Evolutionary conservation across 2,113 vertebrate genomes (phyloP).

Genomic region (Triplophysa siluroides): DNA sequence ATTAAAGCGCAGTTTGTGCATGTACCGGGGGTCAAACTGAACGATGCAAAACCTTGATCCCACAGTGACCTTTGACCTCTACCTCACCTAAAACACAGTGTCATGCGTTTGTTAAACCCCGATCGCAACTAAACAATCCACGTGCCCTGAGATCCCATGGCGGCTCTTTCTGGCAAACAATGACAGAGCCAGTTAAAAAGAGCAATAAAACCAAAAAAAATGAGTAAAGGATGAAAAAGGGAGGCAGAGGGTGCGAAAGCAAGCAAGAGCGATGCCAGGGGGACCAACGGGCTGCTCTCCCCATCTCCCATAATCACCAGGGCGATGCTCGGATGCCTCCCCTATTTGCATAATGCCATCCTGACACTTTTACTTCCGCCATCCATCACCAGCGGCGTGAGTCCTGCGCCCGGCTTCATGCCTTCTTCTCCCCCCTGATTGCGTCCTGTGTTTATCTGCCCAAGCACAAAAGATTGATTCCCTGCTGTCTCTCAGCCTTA

Average conservation of each 20-base stretch:
- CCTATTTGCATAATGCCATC: conserved; percentile 97
- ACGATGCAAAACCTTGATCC: background rate
- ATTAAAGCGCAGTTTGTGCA: no score
- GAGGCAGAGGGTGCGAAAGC: conserved; percentile 78
- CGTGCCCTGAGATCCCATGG: background rate
- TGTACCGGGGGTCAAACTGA: no score
- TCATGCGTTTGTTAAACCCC: background rate
- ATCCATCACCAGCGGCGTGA: conserved; percentile 86
- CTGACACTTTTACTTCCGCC: conserved; percentile 95
- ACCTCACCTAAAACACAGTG: conserved; percentile 13
- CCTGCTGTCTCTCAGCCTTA: conserved; percentile 84
- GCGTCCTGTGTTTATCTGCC: conserved; percentile 82
- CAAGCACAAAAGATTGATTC: conserved; percentile 89
- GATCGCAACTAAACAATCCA: conserved; percentile 17
- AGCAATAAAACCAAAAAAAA: conserved; percentile 25
- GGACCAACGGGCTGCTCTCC: conserved; percentile 84
- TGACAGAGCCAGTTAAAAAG: conserved; percentile 31
- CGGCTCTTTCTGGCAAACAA: conserved; percentile 27
- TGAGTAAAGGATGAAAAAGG: conserved; percentile 25
- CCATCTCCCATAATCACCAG: conserved; percentile 94
- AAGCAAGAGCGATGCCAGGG: conserved; percentile 87
- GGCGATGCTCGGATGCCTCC: conserved; percentile 90
- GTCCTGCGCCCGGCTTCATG: conserved; percentile 80
- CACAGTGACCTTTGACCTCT: background rate
- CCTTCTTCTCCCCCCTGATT: conserved; percentile 79